phyloP scores from a whole-genome alignment of 2,797 vertebrate genomes.

The Micrastur ruficollis region DNA sequence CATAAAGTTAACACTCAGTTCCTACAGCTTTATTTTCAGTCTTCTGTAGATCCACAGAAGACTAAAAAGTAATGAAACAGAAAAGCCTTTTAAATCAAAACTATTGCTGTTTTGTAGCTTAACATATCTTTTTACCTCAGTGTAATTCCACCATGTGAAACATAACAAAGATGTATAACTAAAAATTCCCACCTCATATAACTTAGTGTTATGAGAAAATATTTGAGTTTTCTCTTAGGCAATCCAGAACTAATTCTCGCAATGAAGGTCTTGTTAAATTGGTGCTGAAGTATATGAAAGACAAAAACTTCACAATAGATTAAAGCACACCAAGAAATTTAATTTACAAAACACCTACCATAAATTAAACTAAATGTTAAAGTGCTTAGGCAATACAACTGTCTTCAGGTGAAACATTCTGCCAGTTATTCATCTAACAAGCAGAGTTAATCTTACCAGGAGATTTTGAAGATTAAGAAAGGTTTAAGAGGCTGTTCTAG shows the following conservation, averaged over 20 bases:
- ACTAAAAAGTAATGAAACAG: conserved; percentile 16
- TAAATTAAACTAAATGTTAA: conserved; percentile 62
- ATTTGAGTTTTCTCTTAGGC: conserved; percentile 30
- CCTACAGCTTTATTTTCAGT: conserved; percentile 25
- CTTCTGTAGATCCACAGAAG: neutral
- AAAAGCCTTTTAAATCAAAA: conserved; percentile 42
- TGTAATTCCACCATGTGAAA: neutral
- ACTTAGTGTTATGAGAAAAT: conserved; percentile 13
- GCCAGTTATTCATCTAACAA: conserved; percentile 16
- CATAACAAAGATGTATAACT: neutral
- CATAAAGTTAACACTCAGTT: conserved; percentile 22
- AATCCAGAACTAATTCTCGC: conserved; percentile 34
- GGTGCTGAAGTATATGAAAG: conserved; percentile 33
- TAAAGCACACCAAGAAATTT: conserved; percentile 58
- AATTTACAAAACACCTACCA: conserved; percentile 54
- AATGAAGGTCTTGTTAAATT: conserved; percentile 32
- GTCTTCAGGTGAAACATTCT: conserved; percentile 47
- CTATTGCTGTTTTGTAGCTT: neutral
- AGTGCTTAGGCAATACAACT: conserved; percentile 8
- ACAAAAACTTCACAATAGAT: conserved; percentile 45
- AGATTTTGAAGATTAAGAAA: neutral
- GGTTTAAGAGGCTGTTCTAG: neutral
- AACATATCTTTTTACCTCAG: neutral
- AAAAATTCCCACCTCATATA: conserved; percentile 23
- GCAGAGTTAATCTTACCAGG: neutral